A percentile compares a stretch with the other conserved stretches of the same genome.
Conservation (phyloP, 2,888 invertebrate genomes). For the Cantharis rustica region DNA sequence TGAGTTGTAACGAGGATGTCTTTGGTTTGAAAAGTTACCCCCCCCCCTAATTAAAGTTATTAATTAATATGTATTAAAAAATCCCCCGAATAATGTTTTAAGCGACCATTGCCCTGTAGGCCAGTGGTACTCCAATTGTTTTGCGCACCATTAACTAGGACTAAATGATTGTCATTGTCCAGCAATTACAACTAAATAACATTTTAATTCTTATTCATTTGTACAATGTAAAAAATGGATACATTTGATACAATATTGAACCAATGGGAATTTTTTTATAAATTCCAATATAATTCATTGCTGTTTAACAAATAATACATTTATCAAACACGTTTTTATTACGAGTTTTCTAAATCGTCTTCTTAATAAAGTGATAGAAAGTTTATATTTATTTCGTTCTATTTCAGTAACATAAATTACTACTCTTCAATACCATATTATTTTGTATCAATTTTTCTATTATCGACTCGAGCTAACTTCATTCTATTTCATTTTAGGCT, state of each 20-base stretch:
- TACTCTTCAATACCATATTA: neutral
- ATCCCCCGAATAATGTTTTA: no score
- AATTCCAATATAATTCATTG: neutral
- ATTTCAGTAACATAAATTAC: neutral
- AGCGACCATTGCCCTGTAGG: no score
- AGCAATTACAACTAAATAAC: neutral
- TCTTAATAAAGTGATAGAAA: neutral
- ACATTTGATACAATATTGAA: neutral
- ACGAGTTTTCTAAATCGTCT: neutral
- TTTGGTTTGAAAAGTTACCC: neutral
- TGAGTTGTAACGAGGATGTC: neutral
- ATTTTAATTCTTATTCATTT: neutral
- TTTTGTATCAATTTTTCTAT: neutral
- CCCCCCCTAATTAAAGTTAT: no score
- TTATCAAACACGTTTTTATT: neutral
- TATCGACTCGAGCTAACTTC: no score
- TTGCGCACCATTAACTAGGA: neutral
- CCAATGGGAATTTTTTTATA: neutral
- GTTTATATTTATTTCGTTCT: neutral
- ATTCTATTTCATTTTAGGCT: neutral
- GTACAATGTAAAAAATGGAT: neutral
- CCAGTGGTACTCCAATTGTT: neutral
- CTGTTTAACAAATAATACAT: neutral
- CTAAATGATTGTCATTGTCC: neutral
- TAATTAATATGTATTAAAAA: no score